A percentile compares a stretch with the other conserved stretches of the same genome.
These are phyloP conservation scores for Natrix natrix DNA, from an alignment of 2,797 vertebrate species.

Conservation along the genomic window DNA sequence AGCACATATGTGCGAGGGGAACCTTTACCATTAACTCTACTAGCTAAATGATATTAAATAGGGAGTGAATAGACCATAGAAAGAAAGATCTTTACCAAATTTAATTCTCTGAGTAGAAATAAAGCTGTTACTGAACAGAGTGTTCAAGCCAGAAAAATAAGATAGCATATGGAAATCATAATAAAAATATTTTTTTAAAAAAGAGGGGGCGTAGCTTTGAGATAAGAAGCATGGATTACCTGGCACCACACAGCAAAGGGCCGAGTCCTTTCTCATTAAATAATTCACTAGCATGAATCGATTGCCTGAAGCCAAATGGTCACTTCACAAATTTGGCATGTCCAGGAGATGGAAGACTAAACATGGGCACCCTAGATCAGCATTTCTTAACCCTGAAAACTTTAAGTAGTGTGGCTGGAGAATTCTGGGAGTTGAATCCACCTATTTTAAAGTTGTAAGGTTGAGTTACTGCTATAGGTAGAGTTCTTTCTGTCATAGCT, in stretches of 20 bases:
- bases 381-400: no score
- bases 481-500: no score
- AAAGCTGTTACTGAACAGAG: neutral
- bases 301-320: neutral
- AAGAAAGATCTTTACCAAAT: neutral
- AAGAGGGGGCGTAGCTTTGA: neutral
- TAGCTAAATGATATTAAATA: neutral
- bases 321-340: neutral
- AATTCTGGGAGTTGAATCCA: no score
- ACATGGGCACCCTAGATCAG: no score
- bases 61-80: neutral
- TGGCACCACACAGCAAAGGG: neutral
- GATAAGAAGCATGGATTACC: neutral
- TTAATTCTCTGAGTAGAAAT: neutral
- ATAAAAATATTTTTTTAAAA: neutral
- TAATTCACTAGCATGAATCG: neutral
- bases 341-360: neutral
- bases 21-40: no score
- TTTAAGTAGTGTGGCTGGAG: no score
- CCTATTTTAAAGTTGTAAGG: no score
- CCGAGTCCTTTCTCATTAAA: neutral
- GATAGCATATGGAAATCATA: neutral
- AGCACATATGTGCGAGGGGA: no score
- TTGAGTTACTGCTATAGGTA: no score
- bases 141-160: neutral